Evolutionary conservation across 2,888 invertebrate species (phyloP), one percentile per base, ranked within the genome.

Genomic region (Lasioglossum figueresi): DNA sequence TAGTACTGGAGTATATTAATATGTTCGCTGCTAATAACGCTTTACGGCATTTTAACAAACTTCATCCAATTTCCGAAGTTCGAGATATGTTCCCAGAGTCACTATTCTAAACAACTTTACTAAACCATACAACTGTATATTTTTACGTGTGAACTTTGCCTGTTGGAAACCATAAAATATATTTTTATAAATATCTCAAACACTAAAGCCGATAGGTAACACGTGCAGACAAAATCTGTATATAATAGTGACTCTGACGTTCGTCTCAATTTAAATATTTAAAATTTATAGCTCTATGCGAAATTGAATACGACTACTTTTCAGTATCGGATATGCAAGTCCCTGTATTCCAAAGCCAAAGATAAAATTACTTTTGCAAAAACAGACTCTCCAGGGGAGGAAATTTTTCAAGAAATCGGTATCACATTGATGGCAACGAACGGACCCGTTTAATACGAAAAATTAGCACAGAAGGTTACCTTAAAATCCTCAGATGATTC

Each of bases 401-500:
- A 59, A 27, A n/a, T 4, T 14, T n/a, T 1, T 34, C 14, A 23
- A n/a, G 37, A 45, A 45, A 45, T 23, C 10, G 3, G 34, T 31
- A 19, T 31, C 31, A 23, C 16, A 12, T 68, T 23, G 14, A 40
- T 40, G 23, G n/a, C 14, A 14, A 40, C n/a, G n/a, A n/a, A n/a
- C n/a, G 37, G 14, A 0, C 3, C 2, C 1, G 37, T 66, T 34
- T 2, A 19, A 10, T 10, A 10, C 52, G 27, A 19, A 19, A 43
- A 19, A 52, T n/a, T 3, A 12, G 12, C 8, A 31, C 4, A 71
- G 16, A 31, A 0, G 10, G 10, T 66, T 66, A 91, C 91, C 79
- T 84, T 27, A 88, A 27, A 3, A 82, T 66, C 0, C 84, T 84
- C 14, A 89, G 66, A 68, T 93, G 92, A 23, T 90, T 88, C 19